A percentile compares a stretch with the other conserved stretches of the same genome.
Conservation (phyloP, 2,888 invertebrate genomes). For the Ichneumoninae sp. region DNA sequence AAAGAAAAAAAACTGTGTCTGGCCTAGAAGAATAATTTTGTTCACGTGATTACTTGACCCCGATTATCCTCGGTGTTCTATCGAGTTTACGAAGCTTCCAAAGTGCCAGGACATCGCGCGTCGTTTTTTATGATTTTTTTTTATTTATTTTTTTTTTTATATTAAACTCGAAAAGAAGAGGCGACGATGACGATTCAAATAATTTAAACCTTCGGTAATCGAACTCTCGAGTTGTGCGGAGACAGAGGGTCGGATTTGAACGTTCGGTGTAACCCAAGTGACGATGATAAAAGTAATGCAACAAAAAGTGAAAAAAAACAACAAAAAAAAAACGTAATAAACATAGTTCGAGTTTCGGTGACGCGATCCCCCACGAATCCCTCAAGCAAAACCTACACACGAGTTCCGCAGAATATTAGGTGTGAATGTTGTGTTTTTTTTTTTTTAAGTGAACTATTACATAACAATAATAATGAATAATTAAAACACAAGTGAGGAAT, state of each 20-base stretch:
- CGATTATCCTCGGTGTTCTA: conserved; percentile 32
- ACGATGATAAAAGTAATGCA: conserved; percentile 15
- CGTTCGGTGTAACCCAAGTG: conserved; percentile 42
- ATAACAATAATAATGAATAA: conserved; percentile 69
- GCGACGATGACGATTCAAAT: conserved; percentile 42
- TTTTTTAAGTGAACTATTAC: conserved; percentile 73
- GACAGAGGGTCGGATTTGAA: conserved; percentile 39
- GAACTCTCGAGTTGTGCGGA: conserved; percentile 46
- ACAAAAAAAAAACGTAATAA: conserved; percentile 3
- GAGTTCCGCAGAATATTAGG: conserved; percentile 73
- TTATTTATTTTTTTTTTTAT: conserved; percentile 16
- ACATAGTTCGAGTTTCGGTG: conserved; percentile 57
- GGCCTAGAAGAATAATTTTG: conserved; percentile 50
- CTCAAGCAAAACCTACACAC: conserved; percentile 16
- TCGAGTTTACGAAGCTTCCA: conserved; percentile 52
- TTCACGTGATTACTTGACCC: conserved; percentile 42
- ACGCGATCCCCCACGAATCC: conserved; percentile 39
- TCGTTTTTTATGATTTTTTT: conserved; percentile 33
- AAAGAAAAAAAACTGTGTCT: conserved; percentile 27
- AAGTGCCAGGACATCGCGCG: conserved; percentile 51
- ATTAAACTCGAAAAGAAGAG: conserved; percentile 15
- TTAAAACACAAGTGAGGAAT: conserved; percentile 37
- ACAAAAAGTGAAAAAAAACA: conserved; percentile 4
- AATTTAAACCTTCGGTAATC: conserved; percentile 37
- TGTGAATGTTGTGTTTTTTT: conserved; percentile 73